These are phyloP conservation scores for Ophraella communa DNA, from an alignment of 2,888 invertebrate genomes.

Conservation along the genomic window DNA sequence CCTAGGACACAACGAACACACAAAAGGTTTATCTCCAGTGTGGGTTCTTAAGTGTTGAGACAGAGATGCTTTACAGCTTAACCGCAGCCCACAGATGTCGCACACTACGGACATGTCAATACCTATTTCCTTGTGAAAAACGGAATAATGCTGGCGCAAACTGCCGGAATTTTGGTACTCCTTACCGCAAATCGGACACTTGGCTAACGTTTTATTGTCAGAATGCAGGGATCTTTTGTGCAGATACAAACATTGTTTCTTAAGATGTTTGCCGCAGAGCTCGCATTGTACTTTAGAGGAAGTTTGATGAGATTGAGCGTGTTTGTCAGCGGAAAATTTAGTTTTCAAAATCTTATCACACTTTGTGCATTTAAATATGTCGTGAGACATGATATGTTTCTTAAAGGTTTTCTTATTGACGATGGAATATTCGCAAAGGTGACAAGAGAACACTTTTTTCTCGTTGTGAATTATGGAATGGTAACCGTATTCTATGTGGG, in stretches of 20 bases:
- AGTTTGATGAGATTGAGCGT: conserved; percentile 45
- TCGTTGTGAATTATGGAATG: conserved; percentile 51
- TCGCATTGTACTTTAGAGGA: conserved; percentile 62
- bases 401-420: conserved; percentile 34
- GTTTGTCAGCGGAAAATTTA: conserved; percentile 62
- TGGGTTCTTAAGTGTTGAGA: conserved; percentile 62
- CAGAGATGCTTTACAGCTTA: conserved; percentile 53
- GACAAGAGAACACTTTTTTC: conserved; percentile 51
- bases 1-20: conserved; percentile 53
- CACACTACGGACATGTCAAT: conserved; percentile 42
- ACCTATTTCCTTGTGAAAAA: conserved; percentile 36
- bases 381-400: conserved; percentile 49
- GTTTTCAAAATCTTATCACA: conserved; percentile 49
- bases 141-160: conserved; percentile 46
- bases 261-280: conserved; percentile 58
- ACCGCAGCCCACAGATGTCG: conserved; percentile 39
- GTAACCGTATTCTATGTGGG: conserved; percentile 51
- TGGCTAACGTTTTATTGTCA: conserved; percentile 19
- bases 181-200: conserved; percentile 34
- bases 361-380: conserved; percentile 45
- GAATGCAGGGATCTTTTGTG: conserved; percentile 30
- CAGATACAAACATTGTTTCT: conserved; percentile 43
- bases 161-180: conserved; percentile 38
- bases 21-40: conserved; percentile 61
- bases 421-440: conserved; percentile 51